These are phyloP conservation scores for Leucophenga varia DNA, from an alignment of 1,140 invertebrate genomes.

Conservation along the genomic window DNA sequence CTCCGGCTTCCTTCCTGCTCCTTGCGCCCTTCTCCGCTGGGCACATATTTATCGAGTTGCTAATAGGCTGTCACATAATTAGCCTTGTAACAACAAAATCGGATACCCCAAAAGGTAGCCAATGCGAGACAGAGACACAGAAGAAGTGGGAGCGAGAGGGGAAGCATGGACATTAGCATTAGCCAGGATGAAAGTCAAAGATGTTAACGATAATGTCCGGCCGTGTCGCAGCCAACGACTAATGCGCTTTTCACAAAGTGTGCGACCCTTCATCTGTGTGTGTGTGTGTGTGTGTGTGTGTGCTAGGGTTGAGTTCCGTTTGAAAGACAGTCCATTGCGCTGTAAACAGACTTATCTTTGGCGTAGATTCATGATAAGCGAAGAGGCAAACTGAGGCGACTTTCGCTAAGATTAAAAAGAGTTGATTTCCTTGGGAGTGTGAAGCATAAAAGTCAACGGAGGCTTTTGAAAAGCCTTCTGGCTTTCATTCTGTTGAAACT, in stretches of 20 bases:
- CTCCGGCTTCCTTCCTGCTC: too few relatives aligned
- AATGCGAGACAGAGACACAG: conserved; percentile 1
- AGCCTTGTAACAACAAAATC: conserved; percentile 43
- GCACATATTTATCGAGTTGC: conserved; percentile 53
- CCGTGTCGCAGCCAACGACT: conserved; percentile 23
- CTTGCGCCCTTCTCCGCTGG: conserved; percentile 27
- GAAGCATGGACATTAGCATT: conserved; percentile 38
- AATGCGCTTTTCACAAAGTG: conserved; percentile 28
- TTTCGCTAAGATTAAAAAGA: conserved; percentile 4
- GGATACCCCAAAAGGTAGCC: conserved; percentile 26
- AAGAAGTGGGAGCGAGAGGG: not conserved
- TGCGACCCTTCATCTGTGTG: too few relatives aligned
- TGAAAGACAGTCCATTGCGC: conserved; percentile 18
- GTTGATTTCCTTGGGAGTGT: conserved; percentile 10
- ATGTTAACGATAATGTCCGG: conserved; percentile 41
- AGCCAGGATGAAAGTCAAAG: conserved; percentile 42
- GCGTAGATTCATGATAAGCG: conserved; percentile 15
- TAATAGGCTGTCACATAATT: conserved; percentile 53
- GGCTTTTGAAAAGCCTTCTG: not conserved
- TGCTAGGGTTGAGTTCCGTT: conserved; percentile 10
- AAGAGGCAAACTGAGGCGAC: conserved; percentile 4
- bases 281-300: too few relatives aligned
- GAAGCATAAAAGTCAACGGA: conserved; percentile 15
- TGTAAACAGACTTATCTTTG: conserved; percentile 17
- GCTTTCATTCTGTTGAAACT: too few relatives aligned